These are phyloP conservation scores for Oeneis ivallda DNA, from an alignment of 2,888 invertebrate species.

Conservation along the genomic window DNA sequence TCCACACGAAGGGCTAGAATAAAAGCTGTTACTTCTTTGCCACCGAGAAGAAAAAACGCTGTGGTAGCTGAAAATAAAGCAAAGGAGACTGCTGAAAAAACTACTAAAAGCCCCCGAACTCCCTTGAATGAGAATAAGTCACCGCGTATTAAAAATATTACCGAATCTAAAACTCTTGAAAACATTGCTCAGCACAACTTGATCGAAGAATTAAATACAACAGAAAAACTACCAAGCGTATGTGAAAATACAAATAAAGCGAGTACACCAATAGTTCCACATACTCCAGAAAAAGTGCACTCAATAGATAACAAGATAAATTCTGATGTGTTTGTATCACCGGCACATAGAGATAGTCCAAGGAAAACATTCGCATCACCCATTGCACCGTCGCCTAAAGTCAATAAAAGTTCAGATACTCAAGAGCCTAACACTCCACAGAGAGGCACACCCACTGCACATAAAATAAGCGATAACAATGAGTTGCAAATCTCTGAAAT, in stretches of 20 bases:
- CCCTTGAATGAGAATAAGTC: constrained; percentile 44
- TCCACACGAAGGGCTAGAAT: constrained; percentile 86
- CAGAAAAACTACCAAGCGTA: constrained; percentile 3
- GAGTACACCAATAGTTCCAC: constrained; percentile 11
- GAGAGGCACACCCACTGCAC: constrained; percentile 39
- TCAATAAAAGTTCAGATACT: constrained; percentile 44
- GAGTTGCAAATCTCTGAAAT: constrained; percentile 42
- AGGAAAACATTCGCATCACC: constrained; percentile 39
- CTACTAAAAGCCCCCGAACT: constrained; percentile 51
- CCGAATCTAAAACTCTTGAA: not conserved
- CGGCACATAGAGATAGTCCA: constrained; percentile 43
- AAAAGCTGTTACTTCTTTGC: constrained; percentile 87
- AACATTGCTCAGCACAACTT: constrained; percentile 5
- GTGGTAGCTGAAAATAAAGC: constrained; percentile 45
- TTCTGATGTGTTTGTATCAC: constrained; percentile 35
- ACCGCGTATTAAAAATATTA: constrained; percentile 27
- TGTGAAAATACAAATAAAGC: constrained; percentile 9
- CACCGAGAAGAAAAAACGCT: constrained; percentile 73
- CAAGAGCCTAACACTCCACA: constrained; percentile 37
- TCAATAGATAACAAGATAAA: constrained; percentile 27
- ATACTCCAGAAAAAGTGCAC: constrained; percentile 13
- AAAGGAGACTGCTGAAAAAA: constrained; percentile 44
- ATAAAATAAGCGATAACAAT: constrained; percentile 43
- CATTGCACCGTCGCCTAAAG: constrained; percentile 46
- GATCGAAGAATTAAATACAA: constrained; percentile 6